phyloP scores from a whole-genome alignment of 2,797 vertebrate species.

The Paedocypris micromegethes region DNA sequence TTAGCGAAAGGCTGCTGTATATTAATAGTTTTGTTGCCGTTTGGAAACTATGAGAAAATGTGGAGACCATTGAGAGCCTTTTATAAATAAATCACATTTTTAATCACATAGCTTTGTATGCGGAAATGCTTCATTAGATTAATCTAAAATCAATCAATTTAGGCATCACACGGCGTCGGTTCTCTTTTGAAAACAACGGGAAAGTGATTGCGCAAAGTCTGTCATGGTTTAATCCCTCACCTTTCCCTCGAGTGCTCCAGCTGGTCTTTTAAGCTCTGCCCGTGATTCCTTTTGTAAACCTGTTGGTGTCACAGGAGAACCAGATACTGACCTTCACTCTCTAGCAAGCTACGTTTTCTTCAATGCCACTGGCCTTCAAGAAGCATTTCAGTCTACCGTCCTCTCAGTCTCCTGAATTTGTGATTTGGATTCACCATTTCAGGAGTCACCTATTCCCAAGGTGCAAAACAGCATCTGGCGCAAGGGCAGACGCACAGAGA shows the following conservation, averaged over 20 bases:
- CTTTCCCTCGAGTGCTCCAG: slow-evolving; percentile 6
- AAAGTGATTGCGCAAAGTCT: slow-evolving; percentile 4
- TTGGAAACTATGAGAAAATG: too few species aligned
- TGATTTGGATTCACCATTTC: slow-evolving; percentile 43
- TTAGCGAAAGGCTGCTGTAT: too few species aligned
- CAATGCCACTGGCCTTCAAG: slow-evolving; percentile 18
- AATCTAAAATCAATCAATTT: too few species aligned
- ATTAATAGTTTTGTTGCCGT: too few species aligned
- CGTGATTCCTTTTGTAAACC: slow-evolving; percentile 35
- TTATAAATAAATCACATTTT: too few species aligned
- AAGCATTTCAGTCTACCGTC: slow-evolving; percentile 42
- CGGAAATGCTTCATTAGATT: too few species aligned
- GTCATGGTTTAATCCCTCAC: slow-evolving; percentile 21
- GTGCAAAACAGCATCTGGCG: slow-evolving; percentile 59
- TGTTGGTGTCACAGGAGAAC: slow-evolving; percentile 3
- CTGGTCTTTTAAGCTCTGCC: slow-evolving; percentile 26
- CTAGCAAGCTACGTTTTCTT: slow-evolving; percentile 26
- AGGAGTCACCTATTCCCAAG: slow-evolving; percentile 53
- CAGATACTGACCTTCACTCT: slow-evolving; percentile 18
- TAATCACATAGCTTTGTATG: too few species aligned
- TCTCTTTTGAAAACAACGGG: background rate
- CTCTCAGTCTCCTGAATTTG: slow-evolving; percentile 50
- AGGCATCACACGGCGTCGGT: too few species aligned
- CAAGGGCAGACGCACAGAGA: slow-evolving; percentile 66
- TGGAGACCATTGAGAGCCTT: too few species aligned